Evolutionary conservation across 2,797 vertebrate genomes (phyloP).

Genomic region (Phoxinus dragarum): DNA sequence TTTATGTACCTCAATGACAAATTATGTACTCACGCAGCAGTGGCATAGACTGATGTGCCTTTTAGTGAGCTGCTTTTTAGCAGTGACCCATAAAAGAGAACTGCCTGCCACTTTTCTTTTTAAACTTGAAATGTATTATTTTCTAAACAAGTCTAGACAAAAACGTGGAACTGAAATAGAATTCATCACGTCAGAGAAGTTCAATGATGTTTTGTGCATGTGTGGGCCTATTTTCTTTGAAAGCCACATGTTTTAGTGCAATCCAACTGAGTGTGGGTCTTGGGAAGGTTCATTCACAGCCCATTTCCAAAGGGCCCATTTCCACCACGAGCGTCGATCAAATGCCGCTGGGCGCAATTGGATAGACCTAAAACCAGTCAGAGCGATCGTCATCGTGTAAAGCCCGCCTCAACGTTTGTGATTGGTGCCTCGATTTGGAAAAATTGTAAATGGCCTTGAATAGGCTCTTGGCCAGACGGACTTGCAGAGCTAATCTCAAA

Average conservation of each 20-base stretch:
- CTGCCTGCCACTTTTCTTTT: neutral
- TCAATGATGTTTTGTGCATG: neutral
- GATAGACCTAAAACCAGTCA: too few species aligned
- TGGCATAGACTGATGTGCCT: conserved; percentile 22
- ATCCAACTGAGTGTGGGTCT: neutral
- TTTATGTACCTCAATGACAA: neutral
- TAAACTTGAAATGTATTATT: neutral
- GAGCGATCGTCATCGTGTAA: too few species aligned
- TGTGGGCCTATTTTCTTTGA: neutral
- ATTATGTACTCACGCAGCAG: conserved; percentile 3
- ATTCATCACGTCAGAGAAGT: neutral
- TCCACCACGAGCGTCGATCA: too few species aligned
- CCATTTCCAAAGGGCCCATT: too few species aligned
- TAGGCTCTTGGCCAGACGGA: too few species aligned
- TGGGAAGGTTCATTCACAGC: too few species aligned
- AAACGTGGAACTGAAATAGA: neutral
- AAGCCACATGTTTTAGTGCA: neutral
- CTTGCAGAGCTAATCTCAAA: too few species aligned
- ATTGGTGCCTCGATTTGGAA: too few species aligned
- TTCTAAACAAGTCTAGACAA: conserved; percentile 4
- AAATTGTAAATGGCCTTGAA: too few species aligned
- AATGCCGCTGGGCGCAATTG: too few species aligned
- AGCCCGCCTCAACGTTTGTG: too few species aligned
- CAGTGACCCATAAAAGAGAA: conserved; percentile 18
- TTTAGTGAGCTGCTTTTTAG: conserved; percentile 18